Conservation (phyloP, 2,888 invertebrate genomes). For the Nycteola revayana region DNA sequence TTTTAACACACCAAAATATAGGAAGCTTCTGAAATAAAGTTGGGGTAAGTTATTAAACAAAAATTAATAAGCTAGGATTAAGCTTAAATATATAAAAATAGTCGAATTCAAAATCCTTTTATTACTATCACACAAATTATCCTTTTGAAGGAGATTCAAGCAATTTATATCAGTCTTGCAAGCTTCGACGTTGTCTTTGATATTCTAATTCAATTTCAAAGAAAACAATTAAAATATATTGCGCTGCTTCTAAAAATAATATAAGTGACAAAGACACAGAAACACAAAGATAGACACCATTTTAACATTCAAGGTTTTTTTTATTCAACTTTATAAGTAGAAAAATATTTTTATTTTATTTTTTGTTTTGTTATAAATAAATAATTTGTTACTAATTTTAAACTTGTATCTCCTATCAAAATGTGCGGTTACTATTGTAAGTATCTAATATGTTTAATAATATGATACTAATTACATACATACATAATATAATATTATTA, state of each 20-base stretch:
- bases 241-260: conserved; percentile 20
- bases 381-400: conserved; percentile 16
- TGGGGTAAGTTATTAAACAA: conserved; percentile 10
- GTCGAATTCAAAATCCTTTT: conserved; percentile 55
- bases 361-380: conserved; percentile 23
- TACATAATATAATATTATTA: conserved; percentile 10
- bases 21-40: conserved; percentile 12
- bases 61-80: conserved; percentile 34
- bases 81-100: conserved; percentile 61
- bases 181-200: conserved; percentile 61
- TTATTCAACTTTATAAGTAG: conserved; percentile 21
- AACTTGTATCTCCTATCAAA: conserved; percentile 10
- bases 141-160: conserved; percentile 69
- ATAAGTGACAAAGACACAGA: background rate
- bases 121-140: conserved; percentile 58
- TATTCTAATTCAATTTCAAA: conserved; percentile 31
- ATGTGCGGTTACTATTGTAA: conserved; percentile 29
- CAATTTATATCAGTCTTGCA: conserved; percentile 69
- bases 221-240: conserved; percentile 8
- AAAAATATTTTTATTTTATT: conserved; percentile 37
- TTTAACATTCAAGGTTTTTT: background rate
- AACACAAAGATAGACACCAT: no score
- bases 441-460: conserved; percentile 19
- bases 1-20: conserved; percentile 5
- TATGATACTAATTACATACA: conserved; percentile 13